phyloP scores from a whole-genome alignment of 2,888 invertebrate species.

The Hydriomena furcata region DNA sequence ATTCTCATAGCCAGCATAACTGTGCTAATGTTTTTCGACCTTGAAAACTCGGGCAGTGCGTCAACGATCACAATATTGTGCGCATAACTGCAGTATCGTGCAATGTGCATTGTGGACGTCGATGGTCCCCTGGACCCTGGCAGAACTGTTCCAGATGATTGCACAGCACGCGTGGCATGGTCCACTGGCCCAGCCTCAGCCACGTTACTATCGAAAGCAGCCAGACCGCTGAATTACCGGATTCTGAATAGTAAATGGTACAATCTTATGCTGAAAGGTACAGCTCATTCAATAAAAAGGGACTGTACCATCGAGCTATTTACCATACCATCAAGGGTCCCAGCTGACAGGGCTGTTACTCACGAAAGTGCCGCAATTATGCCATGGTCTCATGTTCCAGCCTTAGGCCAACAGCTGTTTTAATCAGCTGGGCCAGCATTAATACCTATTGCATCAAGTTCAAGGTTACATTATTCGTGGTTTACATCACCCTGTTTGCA shows the following conservation, averaged over 20 bases:
- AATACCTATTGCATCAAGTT: too few relatives aligned
- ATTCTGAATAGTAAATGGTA: too few relatives aligned
- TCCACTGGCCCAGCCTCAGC: conserved; percentile 27
- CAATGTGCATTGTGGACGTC: conserved; percentile 20
- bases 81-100: conserved; percentile 35
- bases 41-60: conserved; percentile 18
- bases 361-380: not conserved
- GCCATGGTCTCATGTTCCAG: too few relatives aligned
- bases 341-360: too few relatives aligned
- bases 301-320: too few relatives aligned
- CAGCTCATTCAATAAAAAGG: too few relatives aligned
- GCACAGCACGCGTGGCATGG: conserved; percentile 30
- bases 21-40: conserved; percentile 32
- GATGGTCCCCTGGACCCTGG: conserved; percentile 20
- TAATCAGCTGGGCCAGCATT: too few relatives aligned
- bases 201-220: not conserved
- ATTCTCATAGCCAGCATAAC: conserved; percentile 22
- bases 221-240: not conserved
- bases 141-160: conserved; percentile 40
- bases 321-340: too few relatives aligned
- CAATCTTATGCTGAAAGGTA: too few relatives aligned
- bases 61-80: conserved; percentile 28
- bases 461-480: too few relatives aligned
- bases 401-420: too few relatives aligned
- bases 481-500: too few relatives aligned